A percentile compares a stretch with the other conserved stretches of the same genome.
phyloP scores from a whole-genome alignment of 1,140 invertebrate genomes.

The Leptinotarsa texana region DNA sequence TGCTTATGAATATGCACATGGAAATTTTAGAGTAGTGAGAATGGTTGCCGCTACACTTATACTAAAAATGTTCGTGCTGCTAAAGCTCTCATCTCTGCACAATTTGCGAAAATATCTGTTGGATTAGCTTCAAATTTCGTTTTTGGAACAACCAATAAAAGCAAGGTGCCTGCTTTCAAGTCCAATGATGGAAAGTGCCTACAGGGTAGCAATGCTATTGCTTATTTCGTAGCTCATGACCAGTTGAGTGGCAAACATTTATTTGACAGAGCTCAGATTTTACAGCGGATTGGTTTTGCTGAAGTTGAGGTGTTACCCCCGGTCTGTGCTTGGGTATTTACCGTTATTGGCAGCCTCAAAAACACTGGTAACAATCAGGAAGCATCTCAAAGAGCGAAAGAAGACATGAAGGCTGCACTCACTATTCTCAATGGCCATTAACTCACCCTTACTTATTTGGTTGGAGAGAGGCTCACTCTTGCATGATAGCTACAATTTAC shows the following conservation, averaged over 20 bases:
- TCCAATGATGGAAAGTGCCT: conserved; percentile 82
- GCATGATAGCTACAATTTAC: conserved; percentile 88
- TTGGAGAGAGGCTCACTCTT: conserved; percentile 90
- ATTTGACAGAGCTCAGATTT: conserved; percentile 76
- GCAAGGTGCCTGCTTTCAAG: conserved; percentile 97
- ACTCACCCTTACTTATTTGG: conserved; percentile 86
- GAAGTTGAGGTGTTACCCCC: conserved; percentile 91
- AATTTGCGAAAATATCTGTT: conserved; percentile 88
- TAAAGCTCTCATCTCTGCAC: conserved; percentile 92
- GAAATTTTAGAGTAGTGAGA: conserved; percentile 24
- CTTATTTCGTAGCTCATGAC: conserved; percentile 88
- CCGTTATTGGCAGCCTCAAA: conserved; percentile 88
- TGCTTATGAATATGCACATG: conserved; percentile 43
- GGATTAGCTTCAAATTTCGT: conserved; percentile 84
- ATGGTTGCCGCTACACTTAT: conserved; percentile 77
- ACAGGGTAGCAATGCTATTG: conserved; percentile 95
- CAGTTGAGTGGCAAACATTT: conserved; percentile 78
- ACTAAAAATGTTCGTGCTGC: conserved; percentile 92
- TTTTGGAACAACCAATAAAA: conserved; percentile 94
- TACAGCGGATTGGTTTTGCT: conserved; percentile 94
- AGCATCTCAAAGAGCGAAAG: conserved; percentile 77
- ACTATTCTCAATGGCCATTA: conserved; percentile 81
- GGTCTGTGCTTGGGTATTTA: conserved; percentile 91
- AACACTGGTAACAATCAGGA: conserved; percentile 62
- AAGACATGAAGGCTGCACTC: conserved; percentile 80